Evolutionary conservation across 1,140 invertebrate species (phyloP).

Genomic region (Heliconius eleuchia): DNA sequence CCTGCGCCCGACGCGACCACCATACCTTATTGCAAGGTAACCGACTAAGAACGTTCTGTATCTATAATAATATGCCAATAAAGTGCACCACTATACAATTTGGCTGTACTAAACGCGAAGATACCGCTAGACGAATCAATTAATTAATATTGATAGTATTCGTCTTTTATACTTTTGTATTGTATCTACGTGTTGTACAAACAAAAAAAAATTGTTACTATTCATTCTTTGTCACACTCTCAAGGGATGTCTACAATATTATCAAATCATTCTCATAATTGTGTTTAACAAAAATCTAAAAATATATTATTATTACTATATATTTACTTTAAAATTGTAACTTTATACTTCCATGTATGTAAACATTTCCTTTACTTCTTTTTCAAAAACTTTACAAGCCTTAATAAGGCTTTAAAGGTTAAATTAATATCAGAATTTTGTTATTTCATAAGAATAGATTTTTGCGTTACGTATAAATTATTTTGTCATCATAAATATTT

Average conservation of each 20-base stretch:
- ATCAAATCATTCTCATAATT: no score
- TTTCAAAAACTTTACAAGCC: no score
- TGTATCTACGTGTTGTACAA: not conserved
- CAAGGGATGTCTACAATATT: no score
- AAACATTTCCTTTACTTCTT: no score
- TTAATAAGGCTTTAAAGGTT: not conserved
- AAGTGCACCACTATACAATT: conserved; percentile 63
- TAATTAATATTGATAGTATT: conserved; percentile 41
- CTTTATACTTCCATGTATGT: no score
- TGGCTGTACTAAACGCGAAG: conserved; percentile 55
- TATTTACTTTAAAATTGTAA: no score
- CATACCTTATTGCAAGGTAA: conserved; percentile 77
- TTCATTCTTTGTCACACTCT: not conserved
- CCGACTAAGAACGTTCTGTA: conserved; percentile 60
- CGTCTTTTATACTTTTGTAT: not conserved
- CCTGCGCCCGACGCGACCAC: conserved; percentile 68
- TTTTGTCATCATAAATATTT: not conserved
- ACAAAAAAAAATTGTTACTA: not conserved
- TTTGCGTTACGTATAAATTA: not conserved
- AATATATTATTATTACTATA: no score
- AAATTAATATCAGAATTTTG: not conserved
- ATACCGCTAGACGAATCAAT: conserved; percentile 71
- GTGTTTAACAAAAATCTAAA: no score
- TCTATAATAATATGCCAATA: conserved; percentile 43
- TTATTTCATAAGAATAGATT: not conserved